Evolutionary conservation across 2,113 vertebrate species (phyloP).

Genomic region (Sardina pilchardus): DNA sequence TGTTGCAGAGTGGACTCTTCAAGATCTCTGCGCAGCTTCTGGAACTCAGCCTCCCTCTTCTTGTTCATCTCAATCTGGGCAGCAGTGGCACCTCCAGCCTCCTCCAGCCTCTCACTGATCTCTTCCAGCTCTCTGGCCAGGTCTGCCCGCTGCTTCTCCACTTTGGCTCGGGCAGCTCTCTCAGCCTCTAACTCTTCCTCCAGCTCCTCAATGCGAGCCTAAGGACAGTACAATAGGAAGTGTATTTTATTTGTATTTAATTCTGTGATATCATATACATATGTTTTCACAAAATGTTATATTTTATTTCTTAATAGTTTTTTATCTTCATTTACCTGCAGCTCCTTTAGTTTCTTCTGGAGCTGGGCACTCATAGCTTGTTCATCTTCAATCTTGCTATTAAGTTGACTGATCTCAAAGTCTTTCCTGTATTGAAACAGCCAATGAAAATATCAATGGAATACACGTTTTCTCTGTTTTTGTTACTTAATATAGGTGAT

Average conservation of each 20-base stretch:
- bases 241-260: background rate
- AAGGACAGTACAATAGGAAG: rapidly evolving
- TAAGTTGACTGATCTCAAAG: slow-evolving; percentile 80
- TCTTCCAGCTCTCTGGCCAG: slow-evolving; percentile 86
- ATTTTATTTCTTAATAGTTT: background rate
- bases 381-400: slow-evolving; percentile 83
- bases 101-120: slow-evolving; percentile 88
- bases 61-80: slow-evolving; percentile 86
- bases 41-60: slow-evolving; percentile 83
- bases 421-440: slow-evolving; percentile 73
- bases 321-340: slow-evolving; percentile 72
- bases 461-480: background rate
- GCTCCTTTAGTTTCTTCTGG: slow-evolving; percentile 88
- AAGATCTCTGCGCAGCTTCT: slow-evolving; percentile 80
- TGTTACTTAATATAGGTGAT: too few relatives aligned
- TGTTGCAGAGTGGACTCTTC: slow-evolving; percentile 83
- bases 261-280: too few relatives aligned
- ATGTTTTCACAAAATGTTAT: too few relatives aligned
- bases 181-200: slow-evolving; percentile 83
- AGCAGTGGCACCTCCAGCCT: slow-evolving; percentile 79
- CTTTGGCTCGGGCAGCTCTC: slow-evolving; percentile 73
- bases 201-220: slow-evolving; percentile 80
- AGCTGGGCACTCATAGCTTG: slow-evolving; percentile 78
- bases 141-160: slow-evolving; percentile 82
- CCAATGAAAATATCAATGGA: background rate